Conservation (phyloP, 2,888 invertebrate species). For the Hyles lineata region DNA sequence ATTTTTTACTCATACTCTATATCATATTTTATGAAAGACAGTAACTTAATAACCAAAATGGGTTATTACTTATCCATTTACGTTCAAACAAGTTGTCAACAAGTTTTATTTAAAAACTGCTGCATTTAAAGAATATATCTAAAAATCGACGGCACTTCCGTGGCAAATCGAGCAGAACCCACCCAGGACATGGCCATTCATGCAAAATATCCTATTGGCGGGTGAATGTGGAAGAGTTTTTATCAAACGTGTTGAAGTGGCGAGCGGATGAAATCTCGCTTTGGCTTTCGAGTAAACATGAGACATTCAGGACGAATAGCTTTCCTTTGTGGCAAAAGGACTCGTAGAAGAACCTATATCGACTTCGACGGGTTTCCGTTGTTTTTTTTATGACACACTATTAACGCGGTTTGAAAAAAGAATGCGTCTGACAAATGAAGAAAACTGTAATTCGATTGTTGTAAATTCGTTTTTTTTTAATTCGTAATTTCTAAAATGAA, state of each 20-base stretch:
- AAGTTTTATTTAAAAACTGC: not conserved
- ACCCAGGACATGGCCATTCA: conserved; percentile 20
- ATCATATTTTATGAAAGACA: not conserved
- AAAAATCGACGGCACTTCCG: not conserved
- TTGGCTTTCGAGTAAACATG: conserved; percentile 25
- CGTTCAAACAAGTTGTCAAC: not conserved
- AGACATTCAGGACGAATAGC: not conserved
- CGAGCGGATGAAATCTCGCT: conserved; percentile 42
- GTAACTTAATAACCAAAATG: too few relatives aligned
- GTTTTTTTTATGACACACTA: conserved; percentile 28
- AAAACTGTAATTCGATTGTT: not conserved
- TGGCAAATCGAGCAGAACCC: conserved; percentile 6
- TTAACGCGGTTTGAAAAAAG: not conserved
- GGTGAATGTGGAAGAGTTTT: conserved; percentile 38
- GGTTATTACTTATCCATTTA: not conserved
- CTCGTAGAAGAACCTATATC: conserved; percentile 14
- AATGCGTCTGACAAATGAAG: not conserved
- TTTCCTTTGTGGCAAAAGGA: conserved; percentile 8
- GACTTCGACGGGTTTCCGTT: not conserved
- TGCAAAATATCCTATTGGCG: conserved; percentile 27
- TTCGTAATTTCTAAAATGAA: too few relatives aligned
- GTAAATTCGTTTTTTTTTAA: not conserved
- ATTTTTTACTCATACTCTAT: not conserved
- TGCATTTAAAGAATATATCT: not conserved
- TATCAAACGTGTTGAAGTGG: conserved; percentile 39